Conservation (phyloP, 2,113 vertebrate genomes). For the Cynoglossus semilaevis region DNA sequence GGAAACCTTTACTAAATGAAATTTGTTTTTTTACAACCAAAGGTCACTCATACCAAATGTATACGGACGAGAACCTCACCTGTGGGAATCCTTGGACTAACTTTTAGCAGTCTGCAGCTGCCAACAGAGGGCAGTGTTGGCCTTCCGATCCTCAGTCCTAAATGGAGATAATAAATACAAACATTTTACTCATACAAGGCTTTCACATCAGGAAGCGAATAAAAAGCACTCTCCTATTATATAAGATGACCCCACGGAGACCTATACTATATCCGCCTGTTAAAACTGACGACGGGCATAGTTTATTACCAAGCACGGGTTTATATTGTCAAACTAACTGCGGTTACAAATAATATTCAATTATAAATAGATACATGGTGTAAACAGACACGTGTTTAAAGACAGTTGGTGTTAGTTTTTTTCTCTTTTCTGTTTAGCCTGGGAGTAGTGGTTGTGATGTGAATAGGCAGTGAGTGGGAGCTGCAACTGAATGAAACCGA, state of each 20-base stretch:
- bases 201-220: background rate
- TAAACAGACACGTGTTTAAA: background rate
- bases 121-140: slow-evolving; percentile 40
- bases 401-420: background rate
- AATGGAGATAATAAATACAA: background rate
- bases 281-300: fast-evolving
- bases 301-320: background rate
- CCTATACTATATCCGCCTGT: background rate
- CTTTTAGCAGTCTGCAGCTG: background rate
- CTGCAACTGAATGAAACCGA: slow-evolving; percentile 48
- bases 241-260: too few relatives aligned
- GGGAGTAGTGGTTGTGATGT: background rate
- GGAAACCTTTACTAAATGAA: too few relatives aligned
- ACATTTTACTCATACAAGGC: background rate
- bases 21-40: too few relatives aligned
- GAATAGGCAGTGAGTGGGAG: slow-evolving; percentile 10
- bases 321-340: background rate
- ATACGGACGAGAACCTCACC: background rate
- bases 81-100: background rate
- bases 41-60: background rate
- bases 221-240: too few relatives aligned
- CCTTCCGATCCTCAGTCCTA: slow-evolving; percentile 1
- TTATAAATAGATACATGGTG: background rate
- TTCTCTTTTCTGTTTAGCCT: background rate
- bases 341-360: background rate